Conservation (phyloP, 2,797 vertebrate genomes). For the Corythornis leucogaster region DNA sequence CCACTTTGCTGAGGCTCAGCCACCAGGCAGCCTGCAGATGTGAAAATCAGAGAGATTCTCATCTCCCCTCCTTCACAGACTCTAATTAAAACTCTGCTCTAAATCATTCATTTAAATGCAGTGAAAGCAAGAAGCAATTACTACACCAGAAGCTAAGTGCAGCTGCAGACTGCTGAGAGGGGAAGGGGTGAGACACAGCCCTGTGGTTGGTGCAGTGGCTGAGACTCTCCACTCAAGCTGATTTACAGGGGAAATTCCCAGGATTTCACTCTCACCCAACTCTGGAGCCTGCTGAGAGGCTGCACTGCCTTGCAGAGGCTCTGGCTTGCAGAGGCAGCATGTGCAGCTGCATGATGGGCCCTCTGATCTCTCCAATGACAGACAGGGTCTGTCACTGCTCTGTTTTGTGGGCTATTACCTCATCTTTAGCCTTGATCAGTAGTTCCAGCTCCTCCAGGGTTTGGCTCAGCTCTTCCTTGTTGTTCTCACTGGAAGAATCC, state of each 20-base stretch:
- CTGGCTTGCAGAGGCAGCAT: not conserved
- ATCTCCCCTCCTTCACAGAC: not conserved
- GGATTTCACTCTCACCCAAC: not conserved
- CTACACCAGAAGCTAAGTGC: not conserved
- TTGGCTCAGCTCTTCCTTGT: slow-evolving; percentile 83
- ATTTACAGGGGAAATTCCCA: not conserved
- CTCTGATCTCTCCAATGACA: not conserved
- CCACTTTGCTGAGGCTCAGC: not conserved
- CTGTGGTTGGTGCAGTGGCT: not conserved
- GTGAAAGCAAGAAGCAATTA: not conserved
- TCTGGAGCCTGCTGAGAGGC: not conserved
- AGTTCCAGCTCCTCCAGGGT: slow-evolving; percentile 89
- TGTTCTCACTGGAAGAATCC: slow-evolving; percentile 73
- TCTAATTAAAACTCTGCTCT: not conserved
- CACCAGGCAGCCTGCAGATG: not conserved
- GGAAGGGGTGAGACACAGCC: not conserved
- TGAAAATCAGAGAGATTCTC: not conserved
- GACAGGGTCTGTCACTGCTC: not conserved
- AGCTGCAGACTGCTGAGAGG: not conserved
- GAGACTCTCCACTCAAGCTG: not conserved
- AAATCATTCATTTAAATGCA: not conserved
- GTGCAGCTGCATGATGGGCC: not conserved
- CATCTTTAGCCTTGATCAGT: slow-evolving; percentile 89
- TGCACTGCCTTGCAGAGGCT: not conserved
- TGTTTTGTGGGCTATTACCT: slow-evolving; percentile 74